A percentile compares a stretch with the other conserved stretches of the same genome.
These are phyloP conservation scores for Desmophyllum pertusum DNA, from an alignment of 92 coral and sea anemone species.

Conservation along the genomic window DNA sequence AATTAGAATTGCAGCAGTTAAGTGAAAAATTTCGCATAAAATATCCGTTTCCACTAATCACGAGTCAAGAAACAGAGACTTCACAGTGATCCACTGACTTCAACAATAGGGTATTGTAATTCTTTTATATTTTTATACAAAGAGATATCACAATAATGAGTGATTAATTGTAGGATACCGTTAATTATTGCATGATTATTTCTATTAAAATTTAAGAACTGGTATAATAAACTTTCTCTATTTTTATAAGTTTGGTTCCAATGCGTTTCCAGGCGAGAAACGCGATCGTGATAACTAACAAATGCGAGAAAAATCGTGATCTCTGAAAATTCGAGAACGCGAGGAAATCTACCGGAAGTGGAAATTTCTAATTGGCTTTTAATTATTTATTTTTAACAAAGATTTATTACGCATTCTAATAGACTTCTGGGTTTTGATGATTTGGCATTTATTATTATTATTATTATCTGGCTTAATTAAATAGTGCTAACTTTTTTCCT, in stretches of 20 bases:
- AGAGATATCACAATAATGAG: neutral
- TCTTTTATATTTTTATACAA: neutral
- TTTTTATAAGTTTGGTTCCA: too few species aligned
- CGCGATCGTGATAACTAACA: neutral
- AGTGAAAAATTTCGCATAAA: neutral
- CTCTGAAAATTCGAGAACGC: neutral
- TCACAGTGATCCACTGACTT: too few species aligned
- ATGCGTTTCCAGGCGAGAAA: too few species aligned
- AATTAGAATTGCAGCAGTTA: neutral
- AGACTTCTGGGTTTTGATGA: neutral
- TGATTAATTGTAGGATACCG: neutral
- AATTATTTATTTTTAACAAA: conserved; percentile 27
- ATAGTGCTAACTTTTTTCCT: too few species aligned
- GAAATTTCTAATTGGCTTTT: conserved; percentile 7
- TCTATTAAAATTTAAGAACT: neutral
- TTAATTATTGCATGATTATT: neutral
- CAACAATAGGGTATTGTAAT: too few species aligned
- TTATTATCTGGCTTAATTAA: too few species aligned
- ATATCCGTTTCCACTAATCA: neutral
- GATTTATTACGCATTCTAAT: conserved; percentile 1
- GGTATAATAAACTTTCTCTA: neutral
- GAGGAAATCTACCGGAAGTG: conserved; percentile 21
- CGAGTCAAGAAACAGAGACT: too few species aligned
- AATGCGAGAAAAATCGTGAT: neutral
- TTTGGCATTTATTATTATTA: too few species aligned